phyloP scores from a whole-genome alignment of 2,113 vertebrate genomes.

The Bubo bubo region DNA sequence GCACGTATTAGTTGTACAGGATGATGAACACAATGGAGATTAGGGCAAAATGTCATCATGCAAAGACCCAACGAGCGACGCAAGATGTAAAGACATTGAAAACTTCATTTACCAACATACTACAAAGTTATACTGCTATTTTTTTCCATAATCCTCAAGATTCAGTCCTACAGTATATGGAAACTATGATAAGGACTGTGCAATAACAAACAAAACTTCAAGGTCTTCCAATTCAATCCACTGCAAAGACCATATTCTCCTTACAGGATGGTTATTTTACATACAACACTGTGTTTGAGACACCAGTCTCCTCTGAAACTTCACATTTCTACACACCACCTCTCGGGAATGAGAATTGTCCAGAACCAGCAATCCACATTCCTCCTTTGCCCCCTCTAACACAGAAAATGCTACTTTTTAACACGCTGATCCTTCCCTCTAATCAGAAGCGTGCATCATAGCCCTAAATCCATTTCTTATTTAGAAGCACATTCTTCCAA shows the following conservation, averaged over 20 bases:
- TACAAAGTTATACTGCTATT: not conserved
- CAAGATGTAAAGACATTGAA: not conserved
- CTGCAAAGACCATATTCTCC: not conserved
- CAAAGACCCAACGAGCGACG: not conserved
- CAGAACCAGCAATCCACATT: not conserved
- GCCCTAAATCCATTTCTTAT: not conserved
- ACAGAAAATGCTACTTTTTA: not conserved
- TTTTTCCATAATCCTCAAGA: not conserved
- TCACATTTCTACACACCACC: not conserved
- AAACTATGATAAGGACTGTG: not conserved
- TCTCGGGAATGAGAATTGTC: fast-evolving
- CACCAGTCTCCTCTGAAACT: not conserved
- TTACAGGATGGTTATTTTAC: not conserved
- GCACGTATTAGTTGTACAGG: not conserved
- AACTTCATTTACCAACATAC: not conserved
- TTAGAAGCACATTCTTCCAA: not conserved
- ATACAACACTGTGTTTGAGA: not conserved
- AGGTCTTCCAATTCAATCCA: not conserved
- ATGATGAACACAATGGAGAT: not conserved
- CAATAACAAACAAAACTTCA: not conserved
- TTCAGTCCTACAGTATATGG: not conserved
- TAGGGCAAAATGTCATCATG: not conserved
- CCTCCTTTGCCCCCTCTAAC: not conserved
- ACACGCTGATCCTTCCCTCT: not conserved
- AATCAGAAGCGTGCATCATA: not conserved